Percentiles rank a stretch among this genome's conserved stretches.
These are phyloP conservation scores for Pelobates fuscus DNA, from an alignment of 2,113 vertebrate species.

Conservation along the genomic window DNA sequence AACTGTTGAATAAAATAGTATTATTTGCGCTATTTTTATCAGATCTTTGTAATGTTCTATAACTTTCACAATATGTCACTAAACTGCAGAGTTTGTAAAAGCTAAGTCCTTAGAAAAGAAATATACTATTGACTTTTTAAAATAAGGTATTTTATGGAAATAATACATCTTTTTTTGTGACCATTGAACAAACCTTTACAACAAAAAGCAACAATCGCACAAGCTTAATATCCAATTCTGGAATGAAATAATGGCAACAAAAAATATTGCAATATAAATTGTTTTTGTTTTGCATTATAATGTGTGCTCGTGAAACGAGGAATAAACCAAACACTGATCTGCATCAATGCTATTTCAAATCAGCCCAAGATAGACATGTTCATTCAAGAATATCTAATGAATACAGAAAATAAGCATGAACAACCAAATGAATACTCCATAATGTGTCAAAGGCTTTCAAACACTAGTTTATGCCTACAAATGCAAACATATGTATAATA, in stretches of 20 bases:
- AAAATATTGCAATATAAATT: not conserved
- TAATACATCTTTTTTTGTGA: not conserved
- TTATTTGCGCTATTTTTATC: conserved; percentile 31
- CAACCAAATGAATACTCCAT: conserved; percentile 6
- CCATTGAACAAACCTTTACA: not conserved
- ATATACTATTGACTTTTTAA: conserved; percentile 6
- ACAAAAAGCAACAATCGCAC: not conserved
- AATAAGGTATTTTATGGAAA: conserved; percentile 6
- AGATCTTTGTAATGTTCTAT: conserved; percentile 9
- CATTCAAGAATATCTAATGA: conserved; percentile 22
- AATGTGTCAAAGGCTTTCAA: not conserved
- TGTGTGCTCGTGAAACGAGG: not conserved
- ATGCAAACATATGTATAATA: conserved; percentile 3
- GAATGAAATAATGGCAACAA: not conserved
- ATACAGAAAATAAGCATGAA: not conserved
- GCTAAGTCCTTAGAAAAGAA: conserved; percentile 10
- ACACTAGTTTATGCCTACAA: not conserved
- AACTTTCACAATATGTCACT: conserved; percentile 7
- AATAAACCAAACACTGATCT: not conserved
- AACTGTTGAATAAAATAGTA: conserved; percentile 27
- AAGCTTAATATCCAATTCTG: too few relatives aligned
- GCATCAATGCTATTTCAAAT: not conserved
- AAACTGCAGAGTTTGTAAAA: conserved; percentile 8
- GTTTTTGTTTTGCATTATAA: not conserved
- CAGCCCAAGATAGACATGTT: conserved; percentile 12